Evolutionary conservation across 2,797 vertebrate species (phyloP).

Genomic region (Acanthurus tractus): DNA sequence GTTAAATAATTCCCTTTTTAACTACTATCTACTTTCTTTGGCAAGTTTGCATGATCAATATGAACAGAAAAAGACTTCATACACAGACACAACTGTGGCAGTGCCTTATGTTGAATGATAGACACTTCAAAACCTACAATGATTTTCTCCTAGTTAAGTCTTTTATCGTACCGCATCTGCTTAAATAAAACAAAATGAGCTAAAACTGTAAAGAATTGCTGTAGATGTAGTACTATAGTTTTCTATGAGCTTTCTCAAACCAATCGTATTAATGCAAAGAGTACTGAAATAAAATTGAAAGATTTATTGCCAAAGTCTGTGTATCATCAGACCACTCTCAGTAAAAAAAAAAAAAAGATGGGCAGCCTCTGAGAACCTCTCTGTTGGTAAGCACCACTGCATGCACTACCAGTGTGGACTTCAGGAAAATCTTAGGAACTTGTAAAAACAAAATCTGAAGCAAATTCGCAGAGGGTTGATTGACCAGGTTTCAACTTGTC

Average conservation of each 20-base stretch:
- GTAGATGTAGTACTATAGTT: background rate
- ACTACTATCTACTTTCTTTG: background rate
- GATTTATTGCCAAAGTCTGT: background rate
- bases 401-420: background rate
- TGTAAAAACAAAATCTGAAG: background rate
- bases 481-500: constrained; percentile 22
- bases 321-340: background rate
- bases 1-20: background rate
- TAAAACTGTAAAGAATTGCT: background rate
- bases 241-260: background rate
- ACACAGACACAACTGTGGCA: background rate
- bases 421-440: background rate
- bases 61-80: background rate
- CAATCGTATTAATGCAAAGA: background rate
- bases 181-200: background rate
- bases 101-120: background rate
- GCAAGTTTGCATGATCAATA: background rate
- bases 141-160: background rate
- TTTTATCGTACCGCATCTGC: background rate
- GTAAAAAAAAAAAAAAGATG: constrained; percentile 20
- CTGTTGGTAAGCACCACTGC: background rate
- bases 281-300: background rate
- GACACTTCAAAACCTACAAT: background rate
- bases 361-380: constrained; percentile 5
- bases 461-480: background rate